phyloP scores from a whole-genome alignment of 2,113 vertebrate genomes.

The Raja brachyura region DNA sequence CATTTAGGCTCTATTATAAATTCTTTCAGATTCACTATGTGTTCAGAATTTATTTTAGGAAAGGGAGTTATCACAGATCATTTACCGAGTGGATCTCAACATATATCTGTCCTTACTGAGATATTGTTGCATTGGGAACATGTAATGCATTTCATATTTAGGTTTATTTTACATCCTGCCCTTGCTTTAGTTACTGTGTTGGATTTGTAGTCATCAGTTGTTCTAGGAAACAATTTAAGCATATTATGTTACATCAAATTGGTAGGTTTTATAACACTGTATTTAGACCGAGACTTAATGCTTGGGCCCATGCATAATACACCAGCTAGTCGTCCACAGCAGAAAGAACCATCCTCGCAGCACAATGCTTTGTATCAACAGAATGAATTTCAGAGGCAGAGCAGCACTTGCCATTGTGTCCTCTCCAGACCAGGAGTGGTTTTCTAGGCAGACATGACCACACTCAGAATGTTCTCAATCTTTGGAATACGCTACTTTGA shows the following conservation, averaged over 20 bases:
- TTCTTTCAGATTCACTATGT: background rate
- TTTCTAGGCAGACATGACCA: too few species aligned
- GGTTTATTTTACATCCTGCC: background rate
- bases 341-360: too few species aligned
- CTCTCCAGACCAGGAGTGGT: too few species aligned
- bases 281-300: background rate
- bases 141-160: background rate
- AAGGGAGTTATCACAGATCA: background rate
- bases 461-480: too few species aligned
- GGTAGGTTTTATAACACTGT: background rate
- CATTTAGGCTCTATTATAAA: background rate
- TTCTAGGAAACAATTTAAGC: background rate
- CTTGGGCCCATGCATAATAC: background rate
- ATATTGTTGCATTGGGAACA: background rate
- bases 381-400: too few species aligned
- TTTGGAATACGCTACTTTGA: too few species aligned
- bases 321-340: background rate
- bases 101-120: too few species aligned
- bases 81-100: background rate
- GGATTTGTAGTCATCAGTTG: background rate
- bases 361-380: too few species aligned
- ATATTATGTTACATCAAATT: background rate
- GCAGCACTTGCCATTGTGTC: too few species aligned
- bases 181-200: background rate
- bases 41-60: background rate